Evolutionary conservation across 2,113 vertebrate genomes (phyloP), one percentile per base, ranked within the genome.

Genomic region (Rhinoderma darwinii): DNA sequence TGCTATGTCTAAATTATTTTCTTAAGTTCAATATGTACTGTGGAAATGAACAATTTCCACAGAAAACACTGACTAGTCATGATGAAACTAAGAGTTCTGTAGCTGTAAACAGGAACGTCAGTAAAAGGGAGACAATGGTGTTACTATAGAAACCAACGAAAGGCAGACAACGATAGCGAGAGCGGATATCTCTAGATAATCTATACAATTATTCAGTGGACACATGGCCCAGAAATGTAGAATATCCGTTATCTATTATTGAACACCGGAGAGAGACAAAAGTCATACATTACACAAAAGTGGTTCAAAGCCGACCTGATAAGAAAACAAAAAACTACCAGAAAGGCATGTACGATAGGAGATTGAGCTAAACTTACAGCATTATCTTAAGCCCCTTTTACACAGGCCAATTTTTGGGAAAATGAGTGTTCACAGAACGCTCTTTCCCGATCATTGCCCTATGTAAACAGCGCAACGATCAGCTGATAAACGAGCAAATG

Each of bases 91-190:
- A 51, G 43, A 77, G 74, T 51, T 50, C 22, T 27, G 72, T 10
- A 43, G 22, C 72, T 50, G 44, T 30, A 77, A 77, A 51, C 35
- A 70, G 32, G 32, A 70, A 12, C 27, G 44, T 74, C 72, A 12
- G 72, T 25, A 50, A 75, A 75, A 50, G 43, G 15, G 56, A 63
- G 39, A 44, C 27, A 35, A 12, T 66, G 59, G n/a, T 2, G 70
- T 84, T 84, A 51, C 82, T 27, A 84, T 84, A 54, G 82, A 56
- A 84, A 84, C 68, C n/a, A n/a, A 41, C 54, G 56, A 74, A 54
- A 84, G 68, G 63, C 43, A 59, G 44, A 39, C 35, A n/a, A 27
- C 2, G n/a, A 50, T 17, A 76, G 73, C 39, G 7, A 2, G 43
- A 30, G 43, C 39, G 6, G 43, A 76, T 70, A 70, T 70, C 32